phyloP scores from a whole-genome alignment of 2,888 invertebrate genomes.

The Peribatodes rhomboidaria region DNA sequence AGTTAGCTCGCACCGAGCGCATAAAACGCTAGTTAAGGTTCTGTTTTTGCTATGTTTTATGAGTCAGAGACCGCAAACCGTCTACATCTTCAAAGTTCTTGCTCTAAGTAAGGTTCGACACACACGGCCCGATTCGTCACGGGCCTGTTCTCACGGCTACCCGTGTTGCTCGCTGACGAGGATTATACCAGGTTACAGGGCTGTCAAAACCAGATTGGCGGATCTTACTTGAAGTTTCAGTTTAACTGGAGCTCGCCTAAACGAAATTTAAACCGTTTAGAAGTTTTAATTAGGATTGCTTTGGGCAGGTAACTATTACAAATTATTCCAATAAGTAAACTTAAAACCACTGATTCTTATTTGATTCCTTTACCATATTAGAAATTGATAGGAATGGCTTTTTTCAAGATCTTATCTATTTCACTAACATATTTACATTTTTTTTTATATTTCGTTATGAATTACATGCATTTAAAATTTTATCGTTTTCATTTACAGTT shows the following conservation, averaged over 20 bases:
- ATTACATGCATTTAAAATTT: no score
- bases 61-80: background rate
- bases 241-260: slow-evolving; percentile 19
- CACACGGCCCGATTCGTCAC: slow-evolving; percentile 63
- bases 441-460: no score
- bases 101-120: slow-evolving; percentile 44
- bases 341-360: background rate
- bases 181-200: slow-evolving; percentile 70
- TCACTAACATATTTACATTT: no score
- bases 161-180: slow-evolving; percentile 73
- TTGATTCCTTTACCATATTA: background rate
- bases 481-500: no score
- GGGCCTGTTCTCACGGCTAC: slow-evolving; percentile 80
- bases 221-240: slow-evolving; percentile 12
- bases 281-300: slow-evolving; percentile 25
- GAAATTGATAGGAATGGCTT: background rate
- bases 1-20: no score
- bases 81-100: slow-evolving; percentile 20
- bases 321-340: slow-evolving; percentile 5
- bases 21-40: no score
- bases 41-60: no score
- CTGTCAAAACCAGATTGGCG: slow-evolving; percentile 44
- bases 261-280: slow-evolving; percentile 21
- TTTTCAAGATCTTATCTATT: no score
- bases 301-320: slow-evolving; percentile 7